Base-by-base conservation (phyloP, 2,888 invertebrate genomes). In the Apodemia hepburni region DNA sequence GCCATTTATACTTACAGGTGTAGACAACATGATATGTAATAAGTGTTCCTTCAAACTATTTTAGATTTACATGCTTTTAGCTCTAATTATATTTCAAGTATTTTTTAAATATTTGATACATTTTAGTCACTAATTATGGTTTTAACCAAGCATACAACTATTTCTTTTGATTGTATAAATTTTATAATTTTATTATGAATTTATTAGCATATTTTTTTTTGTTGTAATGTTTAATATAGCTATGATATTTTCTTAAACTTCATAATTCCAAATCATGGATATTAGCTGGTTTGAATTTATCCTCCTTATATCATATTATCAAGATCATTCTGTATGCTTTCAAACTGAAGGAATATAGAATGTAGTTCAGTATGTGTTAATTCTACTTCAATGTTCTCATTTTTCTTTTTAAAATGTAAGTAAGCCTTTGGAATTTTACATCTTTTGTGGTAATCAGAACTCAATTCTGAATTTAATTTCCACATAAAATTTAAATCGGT, bases 381-480 rank as follows among this genome's bases (percentile, higher is more conserved):
- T 78, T 91, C 91, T 61, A 89, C 74, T 71, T 87, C 85, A 60
- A 75, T 75, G 27, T 62, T 42, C 65, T 79, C 74, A 65, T 73
- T 69, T 38, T 72, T 73, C 61, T 76, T 72, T 60, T 70, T 69
- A 57, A 71, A 66, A 59, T 77, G 73, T 62, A 90, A 61, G 66
- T 90, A 90, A 9, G 84, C 81, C 73, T 90, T 91, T 51, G 90
- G 82, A 15, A 84, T 70, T 71, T 87, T 90, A 68, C 81, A 78
- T 70, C 86, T 89, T 69, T 86, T 89, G 22, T 79, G 78, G 68
- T 76, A 80, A 62, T 84, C 83, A 47, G 90, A 90, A 75, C 90
- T 87, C 58, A 91, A 72, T 70, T 91, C 91, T 60, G 87, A 85
- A 79, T 87, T 87, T 63, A 90, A 70, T 69, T 82, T 84, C 84